phyloP scores from a whole-genome alignment of 1,140 invertebrate genomes.

The Lasaia peninsularis region DNA sequence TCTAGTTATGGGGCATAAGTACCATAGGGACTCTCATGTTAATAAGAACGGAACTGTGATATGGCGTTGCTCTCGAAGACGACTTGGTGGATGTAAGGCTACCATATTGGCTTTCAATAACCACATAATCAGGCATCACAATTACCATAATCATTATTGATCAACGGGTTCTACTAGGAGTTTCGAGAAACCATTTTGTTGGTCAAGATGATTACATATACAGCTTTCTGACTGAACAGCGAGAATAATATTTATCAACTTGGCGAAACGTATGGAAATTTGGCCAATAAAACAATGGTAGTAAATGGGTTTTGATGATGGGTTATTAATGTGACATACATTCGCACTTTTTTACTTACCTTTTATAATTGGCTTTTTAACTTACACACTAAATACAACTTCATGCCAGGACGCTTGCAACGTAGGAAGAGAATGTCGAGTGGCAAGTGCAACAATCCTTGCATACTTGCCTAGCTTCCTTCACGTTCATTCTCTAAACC shows the following conservation, averaged over 20 bases:
- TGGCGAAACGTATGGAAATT: too few species aligned
- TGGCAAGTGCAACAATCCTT: too few species aligned
- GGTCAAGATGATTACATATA: neutral
- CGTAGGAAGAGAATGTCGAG: too few species aligned
- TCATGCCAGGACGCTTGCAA: too few species aligned
- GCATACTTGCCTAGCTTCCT: too few species aligned
- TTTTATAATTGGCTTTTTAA: too few species aligned
- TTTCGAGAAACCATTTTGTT: neutral
- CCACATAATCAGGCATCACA: slow-evolving; percentile 12
- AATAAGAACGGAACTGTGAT: slow-evolving; percentile 12
- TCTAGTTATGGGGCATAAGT: slow-evolving; percentile 15
- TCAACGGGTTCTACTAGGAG: neutral
- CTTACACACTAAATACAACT: too few species aligned
- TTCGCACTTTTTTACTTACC: too few species aligned
- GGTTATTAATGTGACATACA: too few species aligned
- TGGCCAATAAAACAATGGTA: too few species aligned
- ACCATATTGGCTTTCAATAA: slow-evolving; percentile 5
- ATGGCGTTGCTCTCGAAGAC: slow-evolving; percentile 8
- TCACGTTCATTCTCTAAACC: too few species aligned
- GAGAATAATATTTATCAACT: neutral
- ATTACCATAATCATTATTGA: slow-evolving; percentile 20
- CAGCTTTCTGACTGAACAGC: neutral
- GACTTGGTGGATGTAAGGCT: slow-evolving; percentile 14
- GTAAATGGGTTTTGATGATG: too few species aligned
- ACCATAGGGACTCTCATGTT: slow-evolving; percentile 14